These are phyloP conservation scores for Holacanthella duospinosa DNA, from an alignment of 2,888 invertebrate genomes.

Conservation along the genomic window DNA sequence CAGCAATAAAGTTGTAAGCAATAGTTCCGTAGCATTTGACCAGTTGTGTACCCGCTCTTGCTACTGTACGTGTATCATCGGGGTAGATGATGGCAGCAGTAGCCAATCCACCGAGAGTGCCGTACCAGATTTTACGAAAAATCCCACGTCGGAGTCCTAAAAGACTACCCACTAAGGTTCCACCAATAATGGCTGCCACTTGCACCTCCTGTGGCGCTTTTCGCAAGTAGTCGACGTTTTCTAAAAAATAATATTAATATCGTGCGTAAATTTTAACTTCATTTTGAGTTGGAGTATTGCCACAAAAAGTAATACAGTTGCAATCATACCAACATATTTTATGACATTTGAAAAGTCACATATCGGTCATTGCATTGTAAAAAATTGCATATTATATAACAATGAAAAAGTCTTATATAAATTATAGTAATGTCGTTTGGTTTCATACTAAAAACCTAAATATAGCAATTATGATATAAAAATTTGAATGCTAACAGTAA, in stretches of 20 bases:
- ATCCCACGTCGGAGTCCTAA: not conserved
- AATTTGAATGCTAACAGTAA: no score
- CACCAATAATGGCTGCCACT: not conserved
- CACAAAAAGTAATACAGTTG: not conserved
- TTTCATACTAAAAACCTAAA: no score
- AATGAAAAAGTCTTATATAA: no score
- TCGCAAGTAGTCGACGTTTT: not conserved
- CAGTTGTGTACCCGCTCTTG: not conserved
- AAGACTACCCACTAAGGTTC: not conserved
- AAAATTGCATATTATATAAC: no score
- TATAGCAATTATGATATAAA: no score
- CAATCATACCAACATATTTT: no score
- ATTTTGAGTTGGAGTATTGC: no score
- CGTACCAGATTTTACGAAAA: not conserved
- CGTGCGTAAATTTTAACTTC: no score
- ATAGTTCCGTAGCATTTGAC: not conserved
- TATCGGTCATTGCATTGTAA: no score
- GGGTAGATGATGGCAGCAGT: not conserved
- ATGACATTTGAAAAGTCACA: no score
- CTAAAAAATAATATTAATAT: not conserved
- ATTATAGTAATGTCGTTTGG: no score
- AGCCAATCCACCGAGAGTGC: not conserved
- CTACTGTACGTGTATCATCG: not conserved
- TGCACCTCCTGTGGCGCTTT: not conserved
- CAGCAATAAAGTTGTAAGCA: not conserved